Base-by-base conservation (phyloP, 2,888 invertebrate species). In the Kuschelorhynchus macadamiae region DNA sequence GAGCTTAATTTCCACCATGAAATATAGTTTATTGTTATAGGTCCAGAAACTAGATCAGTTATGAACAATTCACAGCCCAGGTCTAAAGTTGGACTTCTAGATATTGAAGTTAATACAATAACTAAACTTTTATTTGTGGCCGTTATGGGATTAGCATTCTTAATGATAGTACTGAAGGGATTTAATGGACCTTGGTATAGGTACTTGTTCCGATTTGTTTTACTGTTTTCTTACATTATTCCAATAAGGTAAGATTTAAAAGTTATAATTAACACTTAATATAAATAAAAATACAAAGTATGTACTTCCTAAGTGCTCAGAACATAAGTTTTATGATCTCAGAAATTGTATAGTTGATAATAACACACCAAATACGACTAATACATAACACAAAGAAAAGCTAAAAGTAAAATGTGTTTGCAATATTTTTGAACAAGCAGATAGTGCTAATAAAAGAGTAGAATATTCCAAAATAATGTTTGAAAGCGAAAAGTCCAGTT, bases 61-160 rank as follows among this genome's bases (percentile, higher is more conserved):
- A 99, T 99, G 98, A 99, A 99, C 85, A 98, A 98, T 81, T 96
- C 97, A 0, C 90, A 92, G 47, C 97, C 98, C 0, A 89, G 97
- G 63, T 97, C 96, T 20, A 99, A 99, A 88, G 93, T 97, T 62
- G 99, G 99, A 5, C 87, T 97, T 5, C 85, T 99, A 11, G 99
- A 99, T 85, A 87, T 96, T 77, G 98, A 98, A 85, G 93, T 99
- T 63, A 99, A 99, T 86, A 93, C 95, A 74, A 86, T 99, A 70
- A 99, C 98, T 2, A 99, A 99, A 87, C 89, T 97, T 14, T 86
- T 98, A 50, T 98, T 98, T 82, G 88, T 90, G 70, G 96, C 96
- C 61, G 97, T 98, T 0, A 87, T 98, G 71, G 90, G 94, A 42
- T 87, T 97, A 16, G 94, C 98, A 0, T 85, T 98, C 71, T 92